These are phyloP conservation scores for Drosophila hamatofila DNA, from an alignment of 2,888 invertebrate genomes.

Conservation along the genomic window DNA sequence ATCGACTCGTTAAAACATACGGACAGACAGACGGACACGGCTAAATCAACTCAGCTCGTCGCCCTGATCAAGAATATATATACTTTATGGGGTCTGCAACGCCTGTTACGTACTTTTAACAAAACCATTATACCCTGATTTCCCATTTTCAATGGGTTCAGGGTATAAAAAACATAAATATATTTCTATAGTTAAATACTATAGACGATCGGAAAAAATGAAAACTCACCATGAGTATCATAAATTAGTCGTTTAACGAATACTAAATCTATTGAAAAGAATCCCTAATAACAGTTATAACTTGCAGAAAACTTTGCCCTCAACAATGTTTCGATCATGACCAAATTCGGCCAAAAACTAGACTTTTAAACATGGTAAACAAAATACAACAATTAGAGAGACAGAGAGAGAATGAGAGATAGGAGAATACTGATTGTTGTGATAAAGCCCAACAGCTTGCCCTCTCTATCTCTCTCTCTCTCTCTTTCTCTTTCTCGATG, in stretches of 20 bases:
- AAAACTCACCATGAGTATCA: neutral
- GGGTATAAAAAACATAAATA: too few species aligned
- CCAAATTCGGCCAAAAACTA: too few species aligned
- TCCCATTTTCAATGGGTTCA: neutral
- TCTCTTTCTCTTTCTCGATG: neutral
- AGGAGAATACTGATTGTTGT: neutral
- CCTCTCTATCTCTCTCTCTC: neutral
- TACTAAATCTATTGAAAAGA: neutral
- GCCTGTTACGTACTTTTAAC: too few species aligned
- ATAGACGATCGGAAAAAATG: neutral
- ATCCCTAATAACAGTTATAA: too few species aligned
- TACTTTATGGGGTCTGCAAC: too few species aligned
- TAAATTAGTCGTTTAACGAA: neutral
- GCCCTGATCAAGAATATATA: too few species aligned
- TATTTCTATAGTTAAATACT: too few species aligned
- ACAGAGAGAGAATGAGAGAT: neutral
- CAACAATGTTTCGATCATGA: neutral
- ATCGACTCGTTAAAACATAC: too few species aligned
- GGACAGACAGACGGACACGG: too few species aligned
- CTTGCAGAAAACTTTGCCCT: neutral
- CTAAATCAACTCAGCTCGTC: too few species aligned
- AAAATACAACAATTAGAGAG: neutral
- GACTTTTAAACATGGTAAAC: neutral
- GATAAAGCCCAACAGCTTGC: neutral
- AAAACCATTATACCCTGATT: too few species aligned